Base-by-base conservation (phyloP, 2,888 invertebrate species). In the Drosophila kuntzei region DNA sequence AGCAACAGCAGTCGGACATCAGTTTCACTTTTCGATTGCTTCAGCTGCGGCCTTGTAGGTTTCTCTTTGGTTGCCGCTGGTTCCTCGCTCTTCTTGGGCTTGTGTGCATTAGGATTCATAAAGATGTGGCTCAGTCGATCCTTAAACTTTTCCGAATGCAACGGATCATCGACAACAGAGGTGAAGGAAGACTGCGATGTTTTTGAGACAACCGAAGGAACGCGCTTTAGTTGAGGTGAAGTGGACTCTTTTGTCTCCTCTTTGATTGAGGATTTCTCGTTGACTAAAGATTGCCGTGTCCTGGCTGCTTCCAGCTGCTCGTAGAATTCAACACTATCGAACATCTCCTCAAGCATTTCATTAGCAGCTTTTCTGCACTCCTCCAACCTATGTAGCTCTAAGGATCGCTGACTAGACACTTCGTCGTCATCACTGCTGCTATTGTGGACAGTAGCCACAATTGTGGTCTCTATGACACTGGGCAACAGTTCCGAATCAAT, bases 1-100 rank as follows among this genome's bases (percentile, higher is more conserved):
- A 84, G 66, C 47, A 87, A 64, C 44, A 90, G 57, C 29, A 79
- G 59, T 12, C 77, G 81, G 12, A 91, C 69, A 80, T 91, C 91
- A 50, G 83, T 78, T 80, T 91, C 91, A 63, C 91, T 91, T 80
- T 90, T 91, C 20, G 90, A 90, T 61, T 89, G 87, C 65, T 90
- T 90, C 0, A 91, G 65, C 36, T 62, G 76, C 20, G 76, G 79
- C 53, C 71, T 54, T n/a, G 46, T 41, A 0, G 70, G 22, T 32
- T n/a, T 51, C 12, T 37, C 36, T n/a, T 44, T 43, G 5, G 12
- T 44, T 36, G 49, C n/a, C 16, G 9, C 34, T 1, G 7, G 3
- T 7, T 67, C 72, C 32, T 73, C 74, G 14, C 6, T 58, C 9
- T 62, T 53, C 18, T 51, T 76, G 3, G 18, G 37, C 49, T 60